Evolutionary conservation across 2,888 invertebrate genomes (phyloP), one percentile per base, ranked within the genome.

Genomic region (Chrysolina oricalcia): DNA sequence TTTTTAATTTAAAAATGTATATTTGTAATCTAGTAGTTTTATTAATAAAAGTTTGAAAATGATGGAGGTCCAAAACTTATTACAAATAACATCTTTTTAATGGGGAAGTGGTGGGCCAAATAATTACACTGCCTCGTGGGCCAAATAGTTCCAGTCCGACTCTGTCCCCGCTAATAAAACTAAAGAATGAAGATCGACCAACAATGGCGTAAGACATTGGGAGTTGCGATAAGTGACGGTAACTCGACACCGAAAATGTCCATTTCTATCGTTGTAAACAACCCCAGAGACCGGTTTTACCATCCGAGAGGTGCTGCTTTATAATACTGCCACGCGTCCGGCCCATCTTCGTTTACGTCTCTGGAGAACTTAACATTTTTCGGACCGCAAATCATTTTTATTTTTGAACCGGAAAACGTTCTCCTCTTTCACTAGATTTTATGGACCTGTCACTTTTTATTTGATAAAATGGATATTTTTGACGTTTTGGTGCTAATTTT

Each of bases 231-330:
- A 88, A 87, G 85, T 86, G 87, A 88, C 87, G 85, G 88, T 87
- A 88, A 88, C 87, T 86, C 85, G 88, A 88, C 88, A 88, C 88
- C 84, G 82, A 84, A 87, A 85, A 87, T 85, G 86, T 85, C 85
- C 85, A 83, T 83, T 80, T 81, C 82, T 80, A 81, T 80, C 79
- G 80, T 67, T 74, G 74, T 67, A 76, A 73, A 72, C 68, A 73
- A 82, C 83, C 80, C 84, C 63, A 69, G 84, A 83, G 84, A 84
- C 83, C 80, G 67, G 77, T 83, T 82, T 64, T 76, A 74, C 81
- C 81, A 82, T 72, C 80, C 75, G 77, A 72, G 74, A 75, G 78
- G 79, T 72, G 79, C 81, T 84, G 84, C 82, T 86, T 85, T 86
- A 84, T 83, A 86, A 86, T 85, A 81, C 84, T 79, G 83, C 84